Conservation (phyloP, 1,140 invertebrate genomes). For the Goniozus legneri region DNA sequence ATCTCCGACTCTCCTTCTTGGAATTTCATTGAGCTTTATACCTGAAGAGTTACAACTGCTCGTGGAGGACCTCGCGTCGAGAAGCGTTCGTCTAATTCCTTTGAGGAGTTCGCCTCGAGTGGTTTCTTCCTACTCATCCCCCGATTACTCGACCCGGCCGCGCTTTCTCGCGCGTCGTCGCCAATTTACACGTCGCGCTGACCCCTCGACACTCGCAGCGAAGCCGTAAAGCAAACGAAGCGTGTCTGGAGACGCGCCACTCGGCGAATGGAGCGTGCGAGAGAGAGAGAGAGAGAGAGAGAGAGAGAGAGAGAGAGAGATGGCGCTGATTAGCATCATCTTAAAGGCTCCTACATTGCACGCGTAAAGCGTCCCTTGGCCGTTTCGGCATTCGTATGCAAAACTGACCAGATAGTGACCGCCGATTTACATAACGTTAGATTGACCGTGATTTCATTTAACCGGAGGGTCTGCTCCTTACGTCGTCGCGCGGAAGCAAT, state of each 20-base stretch:
- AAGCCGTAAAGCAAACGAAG: constrained; percentile 44
- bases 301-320: too few species aligned
- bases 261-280: too few species aligned
- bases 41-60: too few species aligned
- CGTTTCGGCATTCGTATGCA: constrained; percentile 49
- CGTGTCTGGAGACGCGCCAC: constrained; percentile 24
- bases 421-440: constrained; percentile 53
- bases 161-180: too few species aligned
- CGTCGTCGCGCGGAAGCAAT: constrained; percentile 1
- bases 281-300: too few species aligned
- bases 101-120: too few species aligned
- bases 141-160: too few species aligned
- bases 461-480: constrained; percentile 1
- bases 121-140: too few species aligned
- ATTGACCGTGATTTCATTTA: constrained; percentile 54
- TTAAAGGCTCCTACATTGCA: constrained; percentile 29
- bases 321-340: constrained; percentile 48
- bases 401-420: constrained; percentile 49
- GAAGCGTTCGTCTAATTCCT: too few species aligned
- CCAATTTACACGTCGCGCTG: constrained; percentile 5
- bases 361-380: constrained; percentile 14
- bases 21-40: too few species aligned
- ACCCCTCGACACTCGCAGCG: constrained; percentile 7
- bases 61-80: too few species aligned
- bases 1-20: too few species aligned